Evolutionary conservation across 2,888 invertebrate genomes (phyloP).

Genomic region (Crioceris asparagi): DNA sequence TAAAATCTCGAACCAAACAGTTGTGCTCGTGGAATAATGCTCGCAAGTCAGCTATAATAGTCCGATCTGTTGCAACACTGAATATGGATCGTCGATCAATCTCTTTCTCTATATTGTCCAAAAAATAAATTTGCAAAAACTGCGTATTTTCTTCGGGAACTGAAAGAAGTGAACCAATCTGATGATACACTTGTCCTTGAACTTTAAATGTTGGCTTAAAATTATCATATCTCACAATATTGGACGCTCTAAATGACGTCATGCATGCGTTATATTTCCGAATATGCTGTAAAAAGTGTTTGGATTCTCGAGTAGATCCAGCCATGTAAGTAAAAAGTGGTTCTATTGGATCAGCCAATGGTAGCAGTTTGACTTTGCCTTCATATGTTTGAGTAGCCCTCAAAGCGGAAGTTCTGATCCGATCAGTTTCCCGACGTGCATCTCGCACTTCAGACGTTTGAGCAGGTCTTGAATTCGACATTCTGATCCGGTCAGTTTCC

Average conservation of each 20-base stretch:
- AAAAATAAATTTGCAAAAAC: slow-evolving; percentile 6
- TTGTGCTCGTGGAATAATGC: slow-evolving; percentile 22
- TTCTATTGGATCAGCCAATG: slow-evolving; percentile 15
- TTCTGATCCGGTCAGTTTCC: too few species aligned
- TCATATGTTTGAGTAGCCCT: too few species aligned
- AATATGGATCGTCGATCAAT: slow-evolving; percentile 4
- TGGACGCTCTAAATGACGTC: slow-evolving; percentile 3
- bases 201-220: not conserved
- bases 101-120: slow-evolving; percentile 5
- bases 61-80: too few species aligned
- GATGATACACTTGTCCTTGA: too few species aligned
- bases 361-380: slow-evolving; percentile 16
- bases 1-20: slow-evolving; percentile 26
- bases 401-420: too few species aligned
- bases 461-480: too few species aligned
- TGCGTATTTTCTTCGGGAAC: slow-evolving; percentile 4
- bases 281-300: slow-evolving; percentile 12
- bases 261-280: slow-evolving; percentile 10
- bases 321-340: slow-evolving; percentile 16
- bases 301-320: slow-evolving; percentile 17
- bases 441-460: too few species aligned
- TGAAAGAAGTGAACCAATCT: not conserved
- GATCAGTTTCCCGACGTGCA: too few species aligned
- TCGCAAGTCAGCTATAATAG: too few species aligned
- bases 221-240: not conserved